A percentile compares a stretch with the other conserved stretches of the same genome.
These are phyloP conservation scores for Crypturellus tataupa DNA, from an alignment of 2,797 vertebrate species.

Conservation along the genomic window DNA sequence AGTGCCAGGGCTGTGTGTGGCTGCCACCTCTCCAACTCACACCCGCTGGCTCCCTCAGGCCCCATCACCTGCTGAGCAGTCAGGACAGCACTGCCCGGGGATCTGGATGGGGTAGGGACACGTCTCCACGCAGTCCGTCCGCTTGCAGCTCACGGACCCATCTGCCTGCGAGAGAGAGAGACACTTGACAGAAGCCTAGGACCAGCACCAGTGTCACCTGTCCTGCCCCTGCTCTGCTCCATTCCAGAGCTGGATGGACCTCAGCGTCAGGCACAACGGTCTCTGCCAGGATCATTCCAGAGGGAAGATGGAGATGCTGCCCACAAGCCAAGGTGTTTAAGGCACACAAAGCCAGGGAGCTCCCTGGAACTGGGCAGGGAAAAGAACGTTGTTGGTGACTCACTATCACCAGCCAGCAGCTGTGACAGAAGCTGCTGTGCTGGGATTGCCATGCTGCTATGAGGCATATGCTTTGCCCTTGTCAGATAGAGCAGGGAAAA, in stretches of 20 bases:
- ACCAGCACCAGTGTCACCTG: background rate
- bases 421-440: background rate
- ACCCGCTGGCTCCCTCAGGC: background rate
- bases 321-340: background rate
- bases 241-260: background rate
- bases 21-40: background rate
- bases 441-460: background rate
- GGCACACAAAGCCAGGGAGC: background rate
- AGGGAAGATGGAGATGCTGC: background rate
- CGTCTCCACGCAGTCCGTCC: conserved; percentile 83
- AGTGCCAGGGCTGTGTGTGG: too few relatives aligned
- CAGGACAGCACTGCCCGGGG: conserved; percentile 85
- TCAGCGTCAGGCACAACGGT: background rate
- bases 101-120: conserved; percentile 84
- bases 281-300: background rate
- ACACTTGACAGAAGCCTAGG: conserved; percentile 65
- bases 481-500: background rate
- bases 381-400: background rate
- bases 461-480: background rate
- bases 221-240: background rate
- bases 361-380: background rate
- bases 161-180: conserved; percentile 78
- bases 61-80: conserved; percentile 82
- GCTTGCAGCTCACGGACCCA: conserved; percentile 82
- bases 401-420: too few relatives aligned